Percentiles rank a stretch among this genome's conserved stretches.
phyloP scores from a whole-genome alignment of 2,113 vertebrate genomes.

The Potamarius usumacintae region DNA sequence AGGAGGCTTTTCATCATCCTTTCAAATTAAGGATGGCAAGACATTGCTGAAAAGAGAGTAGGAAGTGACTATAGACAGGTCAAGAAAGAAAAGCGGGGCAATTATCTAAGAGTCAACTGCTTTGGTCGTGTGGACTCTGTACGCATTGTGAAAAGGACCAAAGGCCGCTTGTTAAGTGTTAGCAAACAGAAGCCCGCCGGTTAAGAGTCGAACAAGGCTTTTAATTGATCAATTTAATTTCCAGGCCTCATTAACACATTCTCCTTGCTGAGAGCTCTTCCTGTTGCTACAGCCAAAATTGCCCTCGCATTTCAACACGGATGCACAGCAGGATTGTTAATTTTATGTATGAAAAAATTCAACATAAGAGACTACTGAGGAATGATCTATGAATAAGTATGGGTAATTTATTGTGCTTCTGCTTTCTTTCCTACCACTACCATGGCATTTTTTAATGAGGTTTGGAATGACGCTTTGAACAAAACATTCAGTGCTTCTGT shows the following conservation, averaged over 20 bases:
- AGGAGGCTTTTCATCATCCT: slow-evolving; percentile 29
- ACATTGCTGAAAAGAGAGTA: slow-evolving; percentile 38
- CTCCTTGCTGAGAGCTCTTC: slow-evolving; percentile 68
- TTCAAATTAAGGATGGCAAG: slow-evolving; percentile 44
- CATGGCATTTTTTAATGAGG: slow-evolving; percentile 7
- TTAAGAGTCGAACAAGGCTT: slow-evolving; percentile 65
- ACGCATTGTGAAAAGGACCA: slow-evolving; percentile 65
- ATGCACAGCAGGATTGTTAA: slow-evolving; percentile 48
- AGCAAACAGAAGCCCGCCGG: slow-evolving; percentile 59
- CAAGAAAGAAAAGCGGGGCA: slow-evolving; percentile 61
- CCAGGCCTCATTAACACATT: slow-evolving; percentile 76
- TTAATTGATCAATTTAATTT: slow-evolving; percentile 73
- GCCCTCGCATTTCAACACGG: slow-evolving; percentile 58
- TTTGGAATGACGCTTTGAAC: neutral
- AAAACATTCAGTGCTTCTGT: neutral
- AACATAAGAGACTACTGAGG: slow-evolving; percentile 7
- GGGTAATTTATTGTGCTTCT: slow-evolving; percentile 12
- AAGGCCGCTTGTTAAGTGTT: slow-evolving; percentile 68
- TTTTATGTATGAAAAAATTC: slow-evolving; percentile 50
- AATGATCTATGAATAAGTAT: slow-evolving; percentile 15
- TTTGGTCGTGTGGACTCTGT: slow-evolving; percentile 56
- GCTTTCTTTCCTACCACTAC: neutral
- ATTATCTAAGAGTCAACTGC: slow-evolving; percentile 74
- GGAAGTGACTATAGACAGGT: slow-evolving; percentile 42
- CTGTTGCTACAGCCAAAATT: slow-evolving; percentile 76